Percentiles rank a stretch among this genome's conserved stretches.
These are phyloP conservation scores for Tenthredo mesomela DNA, from an alignment of 2,888 invertebrate genomes.

Conservation along the genomic window DNA sequence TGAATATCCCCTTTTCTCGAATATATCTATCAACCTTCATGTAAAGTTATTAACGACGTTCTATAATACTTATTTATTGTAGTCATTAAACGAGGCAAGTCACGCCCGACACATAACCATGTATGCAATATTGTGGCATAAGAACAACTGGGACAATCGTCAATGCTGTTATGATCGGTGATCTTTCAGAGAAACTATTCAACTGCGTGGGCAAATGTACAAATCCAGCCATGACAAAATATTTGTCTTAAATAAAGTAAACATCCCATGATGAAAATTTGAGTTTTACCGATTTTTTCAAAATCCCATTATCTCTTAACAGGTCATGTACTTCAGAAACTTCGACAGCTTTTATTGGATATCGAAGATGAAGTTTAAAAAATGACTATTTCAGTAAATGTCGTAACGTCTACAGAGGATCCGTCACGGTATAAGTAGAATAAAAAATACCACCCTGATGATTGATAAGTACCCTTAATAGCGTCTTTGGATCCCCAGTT, in stretches of 20 bases:
- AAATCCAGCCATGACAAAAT: not conserved
- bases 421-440: not conserved
- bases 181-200: slow-evolving; percentile 15
- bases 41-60: slow-evolving; percentile 4
- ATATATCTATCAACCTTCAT: slow-evolving; percentile 34
- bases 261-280: not conserved
- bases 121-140: not conserved
- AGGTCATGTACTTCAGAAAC: not conserved
- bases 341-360: not conserved
- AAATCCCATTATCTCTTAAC: not conserved
- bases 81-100: slow-evolving; percentile 25
- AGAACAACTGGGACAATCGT: slow-evolving; percentile 36
- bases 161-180: not conserved
- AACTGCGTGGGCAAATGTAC: slow-evolving; percentile 3
- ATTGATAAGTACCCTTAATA: not conserved
- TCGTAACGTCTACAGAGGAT: not conserved
- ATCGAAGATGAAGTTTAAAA: not conserved
- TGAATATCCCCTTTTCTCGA: slow-evolving; percentile 9
- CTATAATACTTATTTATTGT: slow-evolving; percentile 36
- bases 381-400: not conserved
- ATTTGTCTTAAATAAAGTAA: not conserved
- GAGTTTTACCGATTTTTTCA: not conserved
- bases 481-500: not conserved
- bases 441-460: not conserved
- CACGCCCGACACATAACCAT: not conserved